A percentile compares a stretch with the other conserved stretches of the same genome.
Conservation (phyloP, 1,140 invertebrate genomes). For the Atta cephalotes region DNA sequence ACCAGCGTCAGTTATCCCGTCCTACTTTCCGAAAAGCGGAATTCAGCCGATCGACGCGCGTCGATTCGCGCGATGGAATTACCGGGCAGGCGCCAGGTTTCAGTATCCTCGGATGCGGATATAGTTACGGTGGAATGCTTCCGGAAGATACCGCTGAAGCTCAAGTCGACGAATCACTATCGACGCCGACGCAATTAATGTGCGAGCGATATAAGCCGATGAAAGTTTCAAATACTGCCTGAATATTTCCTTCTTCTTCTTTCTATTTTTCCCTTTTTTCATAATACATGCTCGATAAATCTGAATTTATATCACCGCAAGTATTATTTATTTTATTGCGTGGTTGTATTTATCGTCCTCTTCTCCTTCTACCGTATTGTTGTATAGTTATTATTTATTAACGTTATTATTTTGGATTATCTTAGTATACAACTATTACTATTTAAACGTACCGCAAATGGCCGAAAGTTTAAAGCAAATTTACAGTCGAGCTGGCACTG, state of each 20-base stretch:
- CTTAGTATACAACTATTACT: constrained; percentile 22
- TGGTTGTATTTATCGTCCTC: neutral
- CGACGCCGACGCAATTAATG: constrained; percentile 13
- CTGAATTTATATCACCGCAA: constrained; percentile 10
- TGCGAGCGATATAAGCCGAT: constrained; percentile 18
- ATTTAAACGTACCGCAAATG: constrained; percentile 53
- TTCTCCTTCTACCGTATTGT: neutral
- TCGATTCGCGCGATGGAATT: constrained; percentile 50
- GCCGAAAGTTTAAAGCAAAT: constrained; percentile 57
- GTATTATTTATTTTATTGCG: constrained; percentile 8
- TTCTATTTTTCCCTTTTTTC: too few relatives aligned
- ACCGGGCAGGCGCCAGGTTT: neutral
- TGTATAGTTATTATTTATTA: constrained; percentile 44
- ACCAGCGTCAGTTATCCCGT: constrained; percentile 3
- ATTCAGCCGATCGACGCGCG: constrained; percentile 33
- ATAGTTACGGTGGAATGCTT: constrained; percentile 32
- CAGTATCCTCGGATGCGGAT: constrained; percentile 42
- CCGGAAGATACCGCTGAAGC: neutral
- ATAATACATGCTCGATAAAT: neutral
- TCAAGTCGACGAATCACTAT: constrained; percentile 26
- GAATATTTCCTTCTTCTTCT: neutral
- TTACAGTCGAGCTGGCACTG: constrained; percentile 41
- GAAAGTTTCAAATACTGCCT: constrained; percentile 17
- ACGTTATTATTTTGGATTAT: constrained; percentile 52
- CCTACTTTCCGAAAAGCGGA: constrained; percentile 26